Percentiles rank a stretch among this genome's conserved stretches.
Evolutionary conservation across 2,797 vertebrate genomes (phyloP).

Genomic region (Phoebastria nigripes): DNA sequence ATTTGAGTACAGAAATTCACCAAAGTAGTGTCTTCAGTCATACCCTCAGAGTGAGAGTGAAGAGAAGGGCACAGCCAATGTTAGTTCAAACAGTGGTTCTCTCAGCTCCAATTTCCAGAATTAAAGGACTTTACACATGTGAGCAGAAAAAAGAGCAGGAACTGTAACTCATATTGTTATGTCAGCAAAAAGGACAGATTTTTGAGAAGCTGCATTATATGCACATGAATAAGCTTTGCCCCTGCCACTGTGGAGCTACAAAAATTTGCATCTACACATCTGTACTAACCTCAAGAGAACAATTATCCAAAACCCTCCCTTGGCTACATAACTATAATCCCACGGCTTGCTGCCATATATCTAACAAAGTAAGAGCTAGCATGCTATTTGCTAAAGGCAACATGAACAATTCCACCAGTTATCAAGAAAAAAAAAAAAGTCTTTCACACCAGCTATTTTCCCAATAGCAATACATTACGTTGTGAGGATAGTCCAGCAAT

Average conservation of each 20-base stretch:
- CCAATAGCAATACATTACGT: background rate
- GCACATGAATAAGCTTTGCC: background rate
- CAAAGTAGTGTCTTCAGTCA: background rate
- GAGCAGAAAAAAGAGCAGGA: background rate
- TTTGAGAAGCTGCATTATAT: background rate
- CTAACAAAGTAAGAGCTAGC: background rate
- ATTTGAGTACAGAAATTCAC: background rate
- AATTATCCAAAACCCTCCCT: background rate
- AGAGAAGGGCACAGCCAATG: background rate
- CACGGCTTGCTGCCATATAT: background rate
- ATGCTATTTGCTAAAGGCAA: background rate
- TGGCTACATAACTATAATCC: background rate
- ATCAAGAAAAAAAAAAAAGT: background rate
- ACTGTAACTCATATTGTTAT: background rate
- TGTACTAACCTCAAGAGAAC: background rate
- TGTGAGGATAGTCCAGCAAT: background rate
- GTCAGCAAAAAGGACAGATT: background rate
- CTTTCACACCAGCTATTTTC: background rate
- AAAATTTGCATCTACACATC: background rate
- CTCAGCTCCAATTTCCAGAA: background rate
- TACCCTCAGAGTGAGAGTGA: background rate
- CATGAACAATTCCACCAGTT: background rate
- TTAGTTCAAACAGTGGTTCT: background rate
- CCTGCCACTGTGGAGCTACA: background rate
- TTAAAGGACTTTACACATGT: background rate